Percentiles rank a stretch among this genome's conserved stretches.
These are phyloP conservation scores for Drosophila tsacasi DNA, from an alignment of 1,140 invertebrate species.

Conservation along the genomic window DNA sequence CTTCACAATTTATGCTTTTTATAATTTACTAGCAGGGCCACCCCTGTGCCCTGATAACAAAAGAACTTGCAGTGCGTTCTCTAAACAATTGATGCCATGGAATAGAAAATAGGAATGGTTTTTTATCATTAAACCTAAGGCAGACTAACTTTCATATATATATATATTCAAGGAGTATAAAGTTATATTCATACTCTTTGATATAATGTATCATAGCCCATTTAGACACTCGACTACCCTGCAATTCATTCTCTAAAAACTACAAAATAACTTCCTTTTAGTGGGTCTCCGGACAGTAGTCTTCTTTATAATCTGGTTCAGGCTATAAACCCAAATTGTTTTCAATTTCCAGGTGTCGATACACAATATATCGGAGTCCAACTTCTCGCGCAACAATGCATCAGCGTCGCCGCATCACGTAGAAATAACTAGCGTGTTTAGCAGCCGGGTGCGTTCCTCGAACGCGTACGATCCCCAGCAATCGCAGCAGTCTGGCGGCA, in stretches of 20 bases:
- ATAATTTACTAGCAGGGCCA: too few species aligned
- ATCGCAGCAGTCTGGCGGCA: slow-evolving; percentile 32
- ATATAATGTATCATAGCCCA: background rate
- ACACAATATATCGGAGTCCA: slow-evolving; percentile 87
- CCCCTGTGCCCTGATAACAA: too few species aligned
- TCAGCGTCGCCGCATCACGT: slow-evolving; percentile 84
- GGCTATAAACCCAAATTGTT: background rate
- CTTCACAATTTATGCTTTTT: background rate
- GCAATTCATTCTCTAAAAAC: too few species aligned
- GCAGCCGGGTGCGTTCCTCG: slow-evolving; percentile 55
- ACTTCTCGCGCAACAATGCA: slow-evolving; percentile 85
- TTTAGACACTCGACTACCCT: background rate
- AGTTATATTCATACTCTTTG: too few species aligned
- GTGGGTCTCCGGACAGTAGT: background rate
- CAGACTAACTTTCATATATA: too few species aligned
- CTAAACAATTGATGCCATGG: background rate
- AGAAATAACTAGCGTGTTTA: slow-evolving; percentile 84
- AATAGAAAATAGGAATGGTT: background rate
- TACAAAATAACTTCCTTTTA: background rate
- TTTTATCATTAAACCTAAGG: too few species aligned
- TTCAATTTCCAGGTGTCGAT: slow-evolving; percentile 85
- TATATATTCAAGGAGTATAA: too few species aligned
- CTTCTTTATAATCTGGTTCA: background rate
- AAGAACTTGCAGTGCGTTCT: background rate
- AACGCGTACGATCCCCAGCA: slow-evolving; percentile 63